Evolutionary conservation across 2,888 invertebrate species (phyloP).

Genomic region (Ichneumoninae sp.): DNA sequence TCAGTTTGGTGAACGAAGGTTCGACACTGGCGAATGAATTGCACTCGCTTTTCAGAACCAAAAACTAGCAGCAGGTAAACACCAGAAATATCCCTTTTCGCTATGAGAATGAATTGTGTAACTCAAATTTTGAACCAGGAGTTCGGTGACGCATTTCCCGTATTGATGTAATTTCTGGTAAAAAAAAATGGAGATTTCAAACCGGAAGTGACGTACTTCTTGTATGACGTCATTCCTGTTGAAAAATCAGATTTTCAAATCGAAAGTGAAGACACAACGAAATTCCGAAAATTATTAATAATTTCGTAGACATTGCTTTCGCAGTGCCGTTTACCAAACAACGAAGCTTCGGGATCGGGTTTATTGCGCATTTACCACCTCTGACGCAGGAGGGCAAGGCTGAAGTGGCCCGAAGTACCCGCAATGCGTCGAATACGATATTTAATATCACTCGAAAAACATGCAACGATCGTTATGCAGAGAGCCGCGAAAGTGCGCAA

Average conservation of each 20-base stretch:
- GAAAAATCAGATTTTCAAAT: not conserved
- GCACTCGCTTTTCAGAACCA: not conserved
- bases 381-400: conserved; percentile 19
- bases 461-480: conserved; percentile 48
- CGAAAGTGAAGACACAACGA: not conserved
- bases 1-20: conserved; percentile 1
- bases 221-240: not conserved
- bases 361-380: conserved; percentile 6
- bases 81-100: not conserved
- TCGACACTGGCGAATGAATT: not conserved
- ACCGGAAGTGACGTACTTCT: not conserved
- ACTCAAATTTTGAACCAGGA: too few species aligned
- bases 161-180: too few species aligned
- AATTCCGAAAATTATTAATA: not conserved
- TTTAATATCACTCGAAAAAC: conserved; percentile 71
- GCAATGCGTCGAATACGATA: conserved; percentile 44
- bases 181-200: not conserved
- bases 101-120: not conserved
- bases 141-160: not conserved
- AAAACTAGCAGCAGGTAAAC: not conserved
- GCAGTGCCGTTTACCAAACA: not conserved
- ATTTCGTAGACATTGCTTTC: not conserved
- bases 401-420: conserved; percentile 13
- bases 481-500: conserved; percentile 9
- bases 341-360: not conserved